These are phyloP conservation scores for Tricholauxania praeusta DNA, from an alignment of 2,888 invertebrate genomes.

Conservation along the genomic window DNA sequence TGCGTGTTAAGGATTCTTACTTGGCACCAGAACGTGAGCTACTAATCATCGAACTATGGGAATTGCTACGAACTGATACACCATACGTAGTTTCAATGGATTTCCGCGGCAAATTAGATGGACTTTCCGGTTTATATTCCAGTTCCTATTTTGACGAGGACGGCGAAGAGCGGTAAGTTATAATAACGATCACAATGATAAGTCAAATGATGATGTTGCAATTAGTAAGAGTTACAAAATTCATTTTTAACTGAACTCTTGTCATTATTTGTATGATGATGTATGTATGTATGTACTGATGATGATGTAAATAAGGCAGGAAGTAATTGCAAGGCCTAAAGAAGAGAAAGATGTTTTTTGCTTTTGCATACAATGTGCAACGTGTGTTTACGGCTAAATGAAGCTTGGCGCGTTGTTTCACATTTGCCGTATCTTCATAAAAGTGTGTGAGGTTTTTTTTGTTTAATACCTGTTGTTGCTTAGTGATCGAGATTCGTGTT, in stretches of 20 bases:
- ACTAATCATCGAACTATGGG: conserved; percentile 64
- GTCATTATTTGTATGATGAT: too few relatives aligned
- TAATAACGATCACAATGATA: not conserved
- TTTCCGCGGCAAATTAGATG: conserved; percentile 76
- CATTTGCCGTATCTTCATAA: not conserved
- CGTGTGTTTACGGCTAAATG: not conserved
- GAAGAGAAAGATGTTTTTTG: not conserved
- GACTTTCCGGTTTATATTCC: conserved; percentile 79
- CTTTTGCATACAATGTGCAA: not conserved
- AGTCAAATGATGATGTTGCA: not conserved
- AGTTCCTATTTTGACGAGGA: conserved; percentile 71
- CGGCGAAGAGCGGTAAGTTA: conserved; percentile 68
- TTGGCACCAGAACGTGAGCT: conserved; percentile 66
- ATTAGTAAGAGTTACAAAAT: not conserved
- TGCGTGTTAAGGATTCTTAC: conserved; percentile 53
- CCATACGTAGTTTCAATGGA: conserved; percentile 72
- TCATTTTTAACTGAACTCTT: too few relatives aligned
- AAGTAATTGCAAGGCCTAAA: not conserved
- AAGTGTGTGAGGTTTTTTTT: not conserved
- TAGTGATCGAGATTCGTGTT: not conserved
- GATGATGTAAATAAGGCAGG: not conserved
- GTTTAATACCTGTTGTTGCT: not conserved
- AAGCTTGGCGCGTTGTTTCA: conserved; percentile 11
- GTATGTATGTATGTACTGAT: too few relatives aligned
- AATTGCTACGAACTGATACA: conserved; percentile 59